Evolutionary conservation across 35 echinoderm and acorn worm species (phyloP).

Genomic region (Diadema setosum): DNA sequence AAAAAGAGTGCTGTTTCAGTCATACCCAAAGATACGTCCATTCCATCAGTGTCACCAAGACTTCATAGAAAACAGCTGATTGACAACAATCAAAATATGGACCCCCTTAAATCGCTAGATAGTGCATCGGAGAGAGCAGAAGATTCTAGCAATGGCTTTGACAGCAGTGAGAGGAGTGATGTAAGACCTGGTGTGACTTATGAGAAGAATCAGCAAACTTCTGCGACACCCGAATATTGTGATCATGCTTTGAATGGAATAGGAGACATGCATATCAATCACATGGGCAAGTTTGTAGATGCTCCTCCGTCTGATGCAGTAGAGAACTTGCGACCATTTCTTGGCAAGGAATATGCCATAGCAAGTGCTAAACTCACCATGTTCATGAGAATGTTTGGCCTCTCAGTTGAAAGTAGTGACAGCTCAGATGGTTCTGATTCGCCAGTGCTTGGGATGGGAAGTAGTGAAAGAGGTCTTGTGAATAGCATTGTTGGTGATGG

Average conservation of each 20-base stretch:
- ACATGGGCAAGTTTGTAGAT: not conserved
- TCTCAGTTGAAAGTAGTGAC: not conserved
- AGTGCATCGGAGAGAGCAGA: no score
- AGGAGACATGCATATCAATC: no score
- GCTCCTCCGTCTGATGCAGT: not conserved
- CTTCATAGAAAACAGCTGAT: not conserved
- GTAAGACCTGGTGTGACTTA: no score
- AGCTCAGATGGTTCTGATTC: not conserved
- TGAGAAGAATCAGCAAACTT: no score
- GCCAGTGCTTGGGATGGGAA: not conserved
- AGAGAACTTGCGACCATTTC: constrained; percentile 12
- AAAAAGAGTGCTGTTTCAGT: not conserved
- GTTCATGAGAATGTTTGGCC: constrained; percentile 29
- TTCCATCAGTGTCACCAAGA: not conserved
- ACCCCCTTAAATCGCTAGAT: no score
- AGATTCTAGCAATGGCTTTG: no score
- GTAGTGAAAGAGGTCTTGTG: not conserved
- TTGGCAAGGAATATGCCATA: constrained; percentile 52
- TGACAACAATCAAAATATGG: no score
- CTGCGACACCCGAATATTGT: no score
- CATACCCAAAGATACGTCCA: not conserved
- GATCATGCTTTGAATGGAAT: no score
- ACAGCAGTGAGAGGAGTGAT: no score
- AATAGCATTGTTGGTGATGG: constrained; percentile 12
- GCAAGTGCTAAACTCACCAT: constrained; percentile 62